Evolutionary conservation across 2,797 vertebrate genomes (phyloP), one percentile per base, ranked within the genome.

Genomic region (Phrynocephalus forsythii): DNA sequence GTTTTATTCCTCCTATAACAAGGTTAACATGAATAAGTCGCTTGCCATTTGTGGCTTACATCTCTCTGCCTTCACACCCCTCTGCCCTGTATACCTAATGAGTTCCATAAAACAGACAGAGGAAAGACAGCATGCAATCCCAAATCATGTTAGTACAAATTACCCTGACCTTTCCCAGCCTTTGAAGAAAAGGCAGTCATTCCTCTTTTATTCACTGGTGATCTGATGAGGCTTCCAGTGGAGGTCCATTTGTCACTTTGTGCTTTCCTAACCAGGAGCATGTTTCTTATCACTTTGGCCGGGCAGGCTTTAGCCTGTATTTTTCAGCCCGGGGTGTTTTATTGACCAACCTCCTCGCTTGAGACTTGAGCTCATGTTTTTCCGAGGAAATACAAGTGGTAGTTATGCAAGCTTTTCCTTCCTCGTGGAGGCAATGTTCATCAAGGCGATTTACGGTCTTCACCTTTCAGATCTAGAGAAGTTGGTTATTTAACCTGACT

Each of bases 401-500:
- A 97, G 96, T 96, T 96, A 97, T 87, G 83, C 91, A 95, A 94
- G 93, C 88, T 94, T 96, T 97, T 96, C 94, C 94, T 95, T 94
- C 92, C 91, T 92, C 96, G 94, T 94, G 95, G 95, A 87, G 92
- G 92, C 94, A 96, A 91, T 93, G 89, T 95, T 96, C 92, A 93
- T 93, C 88, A 87, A 92, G 89, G 91, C 96, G 94, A 96, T 96
- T 97, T 96, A 96, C 92, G 96, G 78, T 91, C 91, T 91, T 92
- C 90, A 91, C 91, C 93, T 94, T 94, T 95, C 94, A 94, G 95
- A 95, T 96, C 92, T 2, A 78, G 91, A 82, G 91, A 91, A 94
- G 87, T 89, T 94, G 89, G 88, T 94, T 94, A 90, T 95, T 96
- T 94, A 95, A 94, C 79, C 87, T 91, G 86, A 91, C 92, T 5